These are phyloP conservation scores for Argyresthia goedartella DNA, from an alignment of 2,888 invertebrate species.

Conservation along the genomic window DNA sequence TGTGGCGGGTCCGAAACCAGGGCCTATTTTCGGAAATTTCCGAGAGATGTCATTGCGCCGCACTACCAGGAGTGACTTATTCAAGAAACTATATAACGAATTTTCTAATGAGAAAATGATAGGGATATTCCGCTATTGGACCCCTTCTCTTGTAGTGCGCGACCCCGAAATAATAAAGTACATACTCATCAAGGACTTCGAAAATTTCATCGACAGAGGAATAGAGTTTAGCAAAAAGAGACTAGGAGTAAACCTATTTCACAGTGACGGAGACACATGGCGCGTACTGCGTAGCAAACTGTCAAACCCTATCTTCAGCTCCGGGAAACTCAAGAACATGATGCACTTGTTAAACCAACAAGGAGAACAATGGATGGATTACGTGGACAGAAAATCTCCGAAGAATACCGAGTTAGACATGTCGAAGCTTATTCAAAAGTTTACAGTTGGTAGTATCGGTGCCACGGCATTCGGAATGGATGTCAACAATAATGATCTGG, in stretches of 20 bases:
- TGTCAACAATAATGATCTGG: slow-evolving; percentile 6
- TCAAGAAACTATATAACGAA: background rate
- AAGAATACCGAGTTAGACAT: slow-evolving; percentile 3
- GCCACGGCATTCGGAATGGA: slow-evolving; percentile 11
- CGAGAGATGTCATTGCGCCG: background rate
- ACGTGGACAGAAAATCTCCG: slow-evolving; percentile 1
- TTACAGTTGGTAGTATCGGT: slow-evolving; percentile 9
- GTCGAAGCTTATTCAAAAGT: slow-evolving; percentile 6
- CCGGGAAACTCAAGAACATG: slow-evolving; percentile 11
- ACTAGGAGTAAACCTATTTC: slow-evolving; percentile 10
- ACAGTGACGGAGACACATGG: slow-evolving; percentile 12
- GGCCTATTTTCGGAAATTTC: background rate
- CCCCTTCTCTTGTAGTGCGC: slow-evolving; percentile 6
- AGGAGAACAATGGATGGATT: slow-evolving; percentile 5
- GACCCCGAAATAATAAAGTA: slow-evolving; percentile 9
- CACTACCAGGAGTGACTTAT: background rate
- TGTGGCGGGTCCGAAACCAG: background rate
- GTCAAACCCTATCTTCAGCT: slow-evolving; percentile 10
- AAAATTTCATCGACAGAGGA: slow-evolving; percentile 10
- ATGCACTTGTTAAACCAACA: slow-evolving; percentile 7
- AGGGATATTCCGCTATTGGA: slow-evolving; percentile 9
- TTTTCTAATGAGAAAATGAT: slow-evolving; percentile 7
- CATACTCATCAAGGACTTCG: slow-evolving; percentile 10
- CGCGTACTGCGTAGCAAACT: slow-evolving; percentile 9
- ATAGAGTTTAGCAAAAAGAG: slow-evolving; percentile 9